Conservation (phyloP, 2,888 invertebrate genomes). For the Caenorhabditis sp. region DNA sequence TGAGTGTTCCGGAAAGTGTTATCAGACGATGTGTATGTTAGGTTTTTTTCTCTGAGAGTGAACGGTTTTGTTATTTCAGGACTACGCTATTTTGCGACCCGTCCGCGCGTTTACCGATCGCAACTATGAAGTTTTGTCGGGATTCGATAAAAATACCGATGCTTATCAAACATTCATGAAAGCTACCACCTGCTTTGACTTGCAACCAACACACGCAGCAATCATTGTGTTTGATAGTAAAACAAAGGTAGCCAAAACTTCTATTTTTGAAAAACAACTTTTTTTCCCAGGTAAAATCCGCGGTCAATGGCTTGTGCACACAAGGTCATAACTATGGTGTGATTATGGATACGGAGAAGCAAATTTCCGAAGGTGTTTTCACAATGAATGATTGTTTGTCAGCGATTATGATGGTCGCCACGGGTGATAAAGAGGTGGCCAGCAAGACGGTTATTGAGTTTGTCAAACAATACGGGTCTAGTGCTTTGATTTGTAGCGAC, state of each 20-base stretch:
- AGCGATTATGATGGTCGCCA: slow-evolving; percentile 52
- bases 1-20: slow-evolving; percentile 65
- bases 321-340: slow-evolving; percentile 57
- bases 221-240: slow-evolving; percentile 61
- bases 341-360: slow-evolving; percentile 44
- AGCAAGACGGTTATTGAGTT: slow-evolving; percentile 8
- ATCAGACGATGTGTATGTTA: slow-evolving; percentile 58
- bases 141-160: slow-evolving; percentile 43
- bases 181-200: slow-evolving; percentile 64
- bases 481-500: slow-evolving; percentile 26
- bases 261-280: too few relatives aligned
- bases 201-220: slow-evolving; percentile 63
- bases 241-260: slow-evolving; percentile 24
- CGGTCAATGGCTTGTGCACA: slow-evolving; percentile 56
- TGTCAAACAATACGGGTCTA: slow-evolving; percentile 19
- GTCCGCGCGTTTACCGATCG: slow-evolving; percentile 26
- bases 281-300: slow-evolving; percentile 57
- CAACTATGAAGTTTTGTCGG: slow-evolving; percentile 36
- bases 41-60: too few relatives aligned
- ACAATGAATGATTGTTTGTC: slow-evolving; percentile 61
- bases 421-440: slow-evolving; percentile 41
- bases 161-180: slow-evolving; percentile 66
- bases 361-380: slow-evolving; percentile 37
- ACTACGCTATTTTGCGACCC: slow-evolving; percentile 67
- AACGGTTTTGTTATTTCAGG: slow-evolving; percentile 40